Base-by-base conservation (phyloP, 2,888 invertebrate species). In the Limnephilus rhombicus region DNA sequence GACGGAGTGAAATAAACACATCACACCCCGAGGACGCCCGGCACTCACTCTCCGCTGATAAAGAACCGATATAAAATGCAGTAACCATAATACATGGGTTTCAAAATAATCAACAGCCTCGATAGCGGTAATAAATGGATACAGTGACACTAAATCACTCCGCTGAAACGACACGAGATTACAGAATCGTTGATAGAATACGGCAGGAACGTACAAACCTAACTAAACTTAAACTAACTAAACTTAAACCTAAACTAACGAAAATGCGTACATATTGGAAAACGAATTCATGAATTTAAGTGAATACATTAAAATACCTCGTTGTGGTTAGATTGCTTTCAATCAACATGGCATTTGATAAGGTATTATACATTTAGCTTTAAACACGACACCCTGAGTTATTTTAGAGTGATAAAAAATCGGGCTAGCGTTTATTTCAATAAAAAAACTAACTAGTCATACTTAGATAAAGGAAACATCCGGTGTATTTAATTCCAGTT, bases 31-130 rank as follows among this genome's bases (percentile, higher is more conserved):
- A n/a, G n/a, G n/a, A n/a, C n/a, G n/a, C n/a, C n/a, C n/a, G n/a
- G n/a, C n/a, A n/a, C n/a, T n/a, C n/a, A 68, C 68, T 24, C n/a
- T 24, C 68, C 31, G 34, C 82, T 82, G 82, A 34, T 82, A 82
- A 82, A 82, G 34, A 82, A 34, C 82, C 82, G 82, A 82, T 11
- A 83, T 31, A 31, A 31, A 83, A 83, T 15, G 31, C 83, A 83
- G 18, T 37, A 31, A 83, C 12, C 15, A 31, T 31, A 82, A 68
- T 68, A 53, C 53, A 53, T 68, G 7, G 68, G 68, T 68, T 68
- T 68, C n/a, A 68, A 68, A 68, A 68, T 68, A 68, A 68, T 68
- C 53, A 53, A 53, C 18, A 53, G 53, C 68, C 68, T 68, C 68
- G 68, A 68, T 68, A 68, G 53, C 53, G 53, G 68, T 68, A 68